These are phyloP conservation scores for Scylla paramamosain DNA, from an alignment of 1,140 invertebrate species.

Conservation along the genomic window DNA sequence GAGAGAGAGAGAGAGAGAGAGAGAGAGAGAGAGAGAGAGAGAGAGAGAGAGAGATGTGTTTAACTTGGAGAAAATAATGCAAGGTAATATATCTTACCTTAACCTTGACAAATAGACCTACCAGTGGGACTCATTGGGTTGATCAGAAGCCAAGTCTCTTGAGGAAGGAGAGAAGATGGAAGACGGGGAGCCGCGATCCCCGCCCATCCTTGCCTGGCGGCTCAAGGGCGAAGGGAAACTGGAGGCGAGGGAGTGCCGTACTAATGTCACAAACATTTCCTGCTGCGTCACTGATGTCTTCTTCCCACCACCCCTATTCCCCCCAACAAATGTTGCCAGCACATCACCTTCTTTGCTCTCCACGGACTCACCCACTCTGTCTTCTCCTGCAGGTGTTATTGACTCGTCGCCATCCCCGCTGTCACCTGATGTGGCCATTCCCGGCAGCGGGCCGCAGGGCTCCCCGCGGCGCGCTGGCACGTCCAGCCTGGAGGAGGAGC, in stretches of 20 bases:
- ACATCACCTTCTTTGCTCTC: not conserved
- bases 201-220: too few relatives aligned
- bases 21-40: slow-evolving; percentile 33
- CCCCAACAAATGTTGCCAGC: not conserved
- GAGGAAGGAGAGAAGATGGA: not conserved
- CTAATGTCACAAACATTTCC: not conserved
- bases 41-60: slow-evolving; percentile 51
- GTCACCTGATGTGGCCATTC: slow-evolving; percentile 63
- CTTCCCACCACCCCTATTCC: too few relatives aligned
- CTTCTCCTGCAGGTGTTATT: slow-evolving; percentile 38
- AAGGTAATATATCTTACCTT: not conserved
- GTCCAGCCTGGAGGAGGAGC: slow-evolving; percentile 75
- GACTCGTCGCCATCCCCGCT: slow-evolving; percentile 69
- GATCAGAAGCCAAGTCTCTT: not conserved
- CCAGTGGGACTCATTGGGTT: not conserved
- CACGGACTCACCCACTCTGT: not conserved
- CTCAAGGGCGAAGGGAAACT: not conserved
- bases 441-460: slow-evolving; percentile 23
- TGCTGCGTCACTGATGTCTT: not conserved
- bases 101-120: not conserved
- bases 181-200: not conserved
- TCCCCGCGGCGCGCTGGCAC: slow-evolving; percentile 47
- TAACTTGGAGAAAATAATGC: not conserved
- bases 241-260: not conserved
- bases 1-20: not conserved